Evolutionary conservation across 2,797 vertebrate species (phyloP).

Genomic region (Enteromius viviparus): DNA sequence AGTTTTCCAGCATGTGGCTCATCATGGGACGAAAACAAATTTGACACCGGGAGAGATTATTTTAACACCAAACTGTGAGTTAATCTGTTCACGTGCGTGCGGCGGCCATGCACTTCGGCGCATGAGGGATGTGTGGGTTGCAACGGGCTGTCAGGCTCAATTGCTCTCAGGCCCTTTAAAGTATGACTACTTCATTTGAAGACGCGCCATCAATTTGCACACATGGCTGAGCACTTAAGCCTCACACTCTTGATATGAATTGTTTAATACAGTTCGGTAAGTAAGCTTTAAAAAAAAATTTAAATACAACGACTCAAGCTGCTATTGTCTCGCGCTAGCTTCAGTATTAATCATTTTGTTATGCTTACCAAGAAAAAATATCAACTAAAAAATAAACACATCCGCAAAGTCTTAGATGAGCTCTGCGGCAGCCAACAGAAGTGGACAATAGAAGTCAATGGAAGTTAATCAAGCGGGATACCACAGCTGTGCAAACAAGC

Average conservation of each 20-base stretch:
- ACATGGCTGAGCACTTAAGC: conserved; percentile 51
- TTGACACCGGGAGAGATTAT: conserved; percentile 61
- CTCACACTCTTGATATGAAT: conserved; percentile 57
- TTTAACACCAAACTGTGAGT: conserved; percentile 58
- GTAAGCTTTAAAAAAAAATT: conserved; percentile 19
- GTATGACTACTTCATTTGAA: conserved; percentile 61
- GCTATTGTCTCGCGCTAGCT: conserved; percentile 23
- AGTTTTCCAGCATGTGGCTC: conserved; percentile 60
- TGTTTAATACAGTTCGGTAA: conserved; percentile 59
- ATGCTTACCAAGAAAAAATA: background rate
- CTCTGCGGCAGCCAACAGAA: conserved; percentile 62
- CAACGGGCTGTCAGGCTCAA: conserved; percentile 52
- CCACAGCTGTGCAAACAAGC: conserved; percentile 92
- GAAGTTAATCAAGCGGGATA: conserved; percentile 81
- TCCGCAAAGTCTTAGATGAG: conserved; percentile 43
- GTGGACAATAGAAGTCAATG: conserved; percentile 82
- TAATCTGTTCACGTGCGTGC: conserved; percentile 57
- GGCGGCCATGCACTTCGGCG: conserved; percentile 41
- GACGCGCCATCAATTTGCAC: conserved; percentile 55
- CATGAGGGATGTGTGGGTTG: conserved; percentile 56
- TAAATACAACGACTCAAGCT: conserved; percentile 2
- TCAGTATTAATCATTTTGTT: conserved; percentile 10
- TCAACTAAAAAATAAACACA: conserved; percentile 31
- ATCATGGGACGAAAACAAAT: conserved; percentile 60
- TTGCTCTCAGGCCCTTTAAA: conserved; percentile 48